Percentiles rank a stretch among this genome's conserved stretches.
These are phyloP conservation scores for Cossypha polioptera DNA, from an alignment of 2,797 vertebrate genomes.

Conservation along the genomic window DNA sequence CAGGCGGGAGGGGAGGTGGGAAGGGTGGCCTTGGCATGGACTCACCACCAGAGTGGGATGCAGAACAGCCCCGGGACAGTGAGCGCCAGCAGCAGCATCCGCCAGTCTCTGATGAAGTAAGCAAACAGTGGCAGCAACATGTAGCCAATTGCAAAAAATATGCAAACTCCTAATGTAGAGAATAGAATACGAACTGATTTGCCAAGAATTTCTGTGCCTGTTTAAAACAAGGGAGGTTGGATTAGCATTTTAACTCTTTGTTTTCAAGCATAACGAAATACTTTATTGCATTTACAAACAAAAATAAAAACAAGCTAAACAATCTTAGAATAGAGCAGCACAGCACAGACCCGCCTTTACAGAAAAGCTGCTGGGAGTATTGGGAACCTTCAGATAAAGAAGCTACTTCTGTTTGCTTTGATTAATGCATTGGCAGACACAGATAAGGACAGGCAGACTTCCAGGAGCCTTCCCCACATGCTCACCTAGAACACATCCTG, in stretches of 20 bases:
- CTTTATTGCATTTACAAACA: slow-evolving; percentile 24
- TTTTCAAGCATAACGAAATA: slow-evolving; percentile 1
- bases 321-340: not conserved
- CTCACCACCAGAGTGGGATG: slow-evolving; percentile 90
- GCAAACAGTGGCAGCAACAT: slow-evolving; percentile 87
- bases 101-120: slow-evolving; percentile 88
- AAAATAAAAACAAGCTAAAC: not conserved
- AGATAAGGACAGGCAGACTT: not conserved
- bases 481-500: not conserved
- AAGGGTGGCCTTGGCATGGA: slow-evolving; percentile 5
- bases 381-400: not conserved
- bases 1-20: not conserved
- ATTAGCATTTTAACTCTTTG: slow-evolving; percentile 65
- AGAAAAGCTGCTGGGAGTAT: not conserved
- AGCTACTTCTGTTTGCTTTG: not conserved
- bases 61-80: slow-evolving; percentile 79
- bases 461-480: not conserved
- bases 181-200: slow-evolving; percentile 81
- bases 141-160: slow-evolving; percentile 88
- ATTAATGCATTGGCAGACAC: not conserved
- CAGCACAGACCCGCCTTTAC: not conserved
- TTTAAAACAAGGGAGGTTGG: slow-evolving; percentile 72
- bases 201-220: slow-evolving; percentile 87
- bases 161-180: slow-evolving; percentile 84
- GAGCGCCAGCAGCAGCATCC: slow-evolving; percentile 82